Conservation (phyloP, 2,888 invertebrate species). For the Phasia obesa region DNA sequence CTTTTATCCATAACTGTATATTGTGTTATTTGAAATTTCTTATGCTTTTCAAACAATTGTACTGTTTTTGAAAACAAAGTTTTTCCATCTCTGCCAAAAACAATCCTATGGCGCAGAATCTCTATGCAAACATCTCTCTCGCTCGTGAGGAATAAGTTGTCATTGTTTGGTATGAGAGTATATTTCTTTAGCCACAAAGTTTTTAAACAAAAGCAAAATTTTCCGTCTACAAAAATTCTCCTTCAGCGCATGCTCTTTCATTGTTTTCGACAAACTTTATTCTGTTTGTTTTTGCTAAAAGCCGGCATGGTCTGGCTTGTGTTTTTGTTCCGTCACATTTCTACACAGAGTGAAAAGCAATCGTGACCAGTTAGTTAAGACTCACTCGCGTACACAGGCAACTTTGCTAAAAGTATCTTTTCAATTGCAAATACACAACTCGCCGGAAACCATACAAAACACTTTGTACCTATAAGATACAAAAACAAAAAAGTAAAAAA, state of each 20-base stretch:
- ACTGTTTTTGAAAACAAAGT: no score
- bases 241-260: constrained; percentile 58
- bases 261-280: constrained; percentile 9
- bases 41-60: no score
- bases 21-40: no score
- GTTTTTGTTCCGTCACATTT: constrained; percentile 67
- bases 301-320: constrained; percentile 55
- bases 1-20: no score
- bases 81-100: constrained; percentile 25
- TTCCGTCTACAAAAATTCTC: constrained; percentile 53
- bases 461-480: constrained; percentile 34
- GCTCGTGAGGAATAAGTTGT: constrained; percentile 34
- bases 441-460: constrained; percentile 64
- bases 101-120: constrained; percentile 50
- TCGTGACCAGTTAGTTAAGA: constrained; percentile 69
- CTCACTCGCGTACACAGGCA: constrained; percentile 41
- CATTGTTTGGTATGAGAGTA: constrained; percentile 21
- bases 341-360: constrained; percentile 68
- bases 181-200: constrained; percentile 8
- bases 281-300: constrained; percentile 50
- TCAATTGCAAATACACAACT: constrained; percentile 68
- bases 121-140: constrained; percentile 42
- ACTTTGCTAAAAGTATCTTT: constrained; percentile 58
- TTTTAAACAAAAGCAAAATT: constrained; percentile 44
- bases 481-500: constrained; percentile 42